Base-by-base conservation (phyloP, 2,113 vertebrate species). In the Ancistrus triradiatus region DNA sequence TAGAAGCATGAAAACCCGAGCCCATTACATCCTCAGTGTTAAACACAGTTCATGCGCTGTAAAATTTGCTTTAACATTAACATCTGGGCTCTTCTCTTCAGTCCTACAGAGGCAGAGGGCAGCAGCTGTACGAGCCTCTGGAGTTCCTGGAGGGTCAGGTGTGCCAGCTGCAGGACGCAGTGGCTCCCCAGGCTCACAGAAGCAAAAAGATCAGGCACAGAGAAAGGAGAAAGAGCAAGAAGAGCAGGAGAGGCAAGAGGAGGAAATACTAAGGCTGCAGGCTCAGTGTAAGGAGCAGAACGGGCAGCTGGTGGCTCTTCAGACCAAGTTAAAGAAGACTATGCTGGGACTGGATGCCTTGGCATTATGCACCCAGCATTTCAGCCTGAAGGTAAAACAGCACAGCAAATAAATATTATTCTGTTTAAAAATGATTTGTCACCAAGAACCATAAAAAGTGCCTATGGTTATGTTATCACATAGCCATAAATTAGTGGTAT, bases 281-380 rank as follows among this genome's bases (percentile, higher is more conserved):
- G 88, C 93, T 10, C 84, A 82, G 63, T 94, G 88, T 9, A 88
- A 93, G 33, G 88, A 84, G 59, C 94, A 97, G 80, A 82, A 89
- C 51, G 79, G 64, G 37, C 90, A 92, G 68, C 77, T 98, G 37
- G 80, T 74, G 60, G 69, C 64, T 9, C 70, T 88, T 6, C 88
- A 72, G 24, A 83, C 85, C 2, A 90, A 96, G 42, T 84, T 98
- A 64, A 88, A 75, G 66, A 91, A 79, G 68, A 86, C 87, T 9
- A 75, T 82, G 25, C 77, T 86, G 14, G 88, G 91, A 64, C 89
- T 98, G 62, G 89, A 95, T 18, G 91, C 89, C 1, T 90, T 98
- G 25, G 92, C 90, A 2, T 74, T 98, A 74, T 89, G 91, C 75
- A 93, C 93, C 6, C 92, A 94, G 80, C 86, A 96, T 77, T 96